Conservation (phyloP, 2,888 invertebrate species). For the Tetranychus truncatus region DNA sequence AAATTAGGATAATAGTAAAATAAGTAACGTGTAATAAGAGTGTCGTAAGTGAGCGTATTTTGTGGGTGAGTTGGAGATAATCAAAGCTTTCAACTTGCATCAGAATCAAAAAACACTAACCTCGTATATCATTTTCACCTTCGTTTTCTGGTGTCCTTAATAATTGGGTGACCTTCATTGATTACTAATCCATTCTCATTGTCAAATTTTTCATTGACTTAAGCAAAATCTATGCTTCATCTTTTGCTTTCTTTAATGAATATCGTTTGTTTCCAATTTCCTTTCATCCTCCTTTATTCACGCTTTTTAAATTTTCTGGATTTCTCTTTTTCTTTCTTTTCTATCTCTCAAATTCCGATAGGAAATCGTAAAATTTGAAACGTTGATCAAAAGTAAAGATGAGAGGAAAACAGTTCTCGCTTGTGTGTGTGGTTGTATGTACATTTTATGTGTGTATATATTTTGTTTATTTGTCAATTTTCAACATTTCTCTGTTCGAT, state of each 20-base stretch:
- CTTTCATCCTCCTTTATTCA: not conserved
- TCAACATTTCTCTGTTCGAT: not conserved
- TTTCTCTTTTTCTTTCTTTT: not conserved
- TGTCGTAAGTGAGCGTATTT: not conserved
- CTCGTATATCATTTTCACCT: not conserved
- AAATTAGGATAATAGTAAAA: not conserved
- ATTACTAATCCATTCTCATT: not conserved
- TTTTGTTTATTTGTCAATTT: too few species aligned
- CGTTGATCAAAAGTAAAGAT: too few species aligned
- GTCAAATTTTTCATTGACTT: not conserved
- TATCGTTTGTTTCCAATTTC: not conserved
- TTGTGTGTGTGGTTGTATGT: not conserved
- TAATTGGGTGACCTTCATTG: slow-evolving; percentile 1
- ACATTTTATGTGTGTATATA: not conserved
- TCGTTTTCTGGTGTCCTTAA: not conserved
- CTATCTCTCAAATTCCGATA: not conserved
- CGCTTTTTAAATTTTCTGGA: not conserved
- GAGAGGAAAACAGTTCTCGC: too few species aligned
- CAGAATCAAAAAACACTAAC: not conserved
- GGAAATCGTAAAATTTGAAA: too few species aligned
- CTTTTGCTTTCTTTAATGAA: not conserved
- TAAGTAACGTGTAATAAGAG: not conserved
- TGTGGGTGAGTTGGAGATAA: not conserved
- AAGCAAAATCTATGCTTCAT: not conserved
- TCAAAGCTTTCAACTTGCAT: not conserved